Evolutionary conservation across 2,888 invertebrate genomes (phyloP).

Genomic region (Aspidiotus rigidus): DNA sequence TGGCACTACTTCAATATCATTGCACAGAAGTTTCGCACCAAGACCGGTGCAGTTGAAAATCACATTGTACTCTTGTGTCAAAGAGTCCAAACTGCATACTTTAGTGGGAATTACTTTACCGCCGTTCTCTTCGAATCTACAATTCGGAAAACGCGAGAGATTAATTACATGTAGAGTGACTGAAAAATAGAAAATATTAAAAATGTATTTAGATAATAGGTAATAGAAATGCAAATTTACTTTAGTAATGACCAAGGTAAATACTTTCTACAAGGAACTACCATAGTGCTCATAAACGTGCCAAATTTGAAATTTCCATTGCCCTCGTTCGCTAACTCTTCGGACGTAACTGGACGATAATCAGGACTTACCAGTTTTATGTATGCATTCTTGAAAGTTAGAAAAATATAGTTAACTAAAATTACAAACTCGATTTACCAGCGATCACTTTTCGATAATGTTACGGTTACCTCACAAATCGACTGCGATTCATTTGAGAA

Average conservation of each 20-base stretch:
- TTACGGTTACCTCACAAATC: neutral
- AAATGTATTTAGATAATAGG: neutral
- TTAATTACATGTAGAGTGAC: neutral
- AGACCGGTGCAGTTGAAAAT: slow-evolving; percentile 79
- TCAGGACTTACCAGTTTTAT: neutral
- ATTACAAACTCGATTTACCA: neutral
- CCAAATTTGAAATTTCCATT: neutral
- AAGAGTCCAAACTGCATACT: slow-evolving; percentile 53
- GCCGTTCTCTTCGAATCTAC: slow-evolving; percentile 53
- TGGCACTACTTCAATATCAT: slow-evolving; percentile 65
- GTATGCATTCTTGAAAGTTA: neutral
- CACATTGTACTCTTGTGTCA: slow-evolving; percentile 56
- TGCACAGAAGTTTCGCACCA: slow-evolving; percentile 64
- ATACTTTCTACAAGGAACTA: neutral
- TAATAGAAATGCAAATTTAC: neutral
- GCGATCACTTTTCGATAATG: no score
- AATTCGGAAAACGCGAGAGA: slow-evolving; percentile 32
- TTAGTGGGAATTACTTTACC: slow-evolving; percentile 52
- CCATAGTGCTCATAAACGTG: neutral
- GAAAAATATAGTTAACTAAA: neutral
- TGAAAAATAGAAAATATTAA: neutral
- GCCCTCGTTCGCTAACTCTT: neutral
- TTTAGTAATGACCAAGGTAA: neutral
- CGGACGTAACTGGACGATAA: neutral
- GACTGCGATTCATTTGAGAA: neutral